These are phyloP conservation scores for Tachysurus vachellii DNA, from an alignment of 2,113 vertebrate species.

Conservation along the genomic window DNA sequence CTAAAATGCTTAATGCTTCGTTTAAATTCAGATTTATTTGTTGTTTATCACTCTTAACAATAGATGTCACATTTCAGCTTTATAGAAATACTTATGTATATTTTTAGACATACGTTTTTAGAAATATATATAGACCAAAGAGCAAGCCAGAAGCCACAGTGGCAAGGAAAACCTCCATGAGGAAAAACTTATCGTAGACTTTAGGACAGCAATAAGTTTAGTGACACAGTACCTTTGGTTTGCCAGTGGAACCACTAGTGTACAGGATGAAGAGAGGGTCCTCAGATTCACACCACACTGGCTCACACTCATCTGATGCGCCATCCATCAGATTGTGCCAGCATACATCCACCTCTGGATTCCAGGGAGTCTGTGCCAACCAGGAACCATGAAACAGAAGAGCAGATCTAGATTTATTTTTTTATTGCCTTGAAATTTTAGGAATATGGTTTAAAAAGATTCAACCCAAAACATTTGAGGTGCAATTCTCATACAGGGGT, in stretches of 20 bases:
- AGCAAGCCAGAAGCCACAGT: not conserved
- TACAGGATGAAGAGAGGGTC: conserved; percentile 96
- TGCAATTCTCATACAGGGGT: not conserved
- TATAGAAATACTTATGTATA: not conserved
- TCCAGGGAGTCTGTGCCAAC: conserved; percentile 83
- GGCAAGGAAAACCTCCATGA: not conserved
- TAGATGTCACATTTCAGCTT: not conserved
- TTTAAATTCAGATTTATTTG: not conserved
- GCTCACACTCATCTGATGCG: conserved; percentile 84
- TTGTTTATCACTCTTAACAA: not conserved
- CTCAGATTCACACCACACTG: conserved; percentile 92
- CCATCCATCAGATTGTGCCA: conserved; percentile 84
- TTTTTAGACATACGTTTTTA: too few species aligned
- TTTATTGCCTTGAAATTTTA: too few species aligned
- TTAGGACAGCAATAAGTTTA: not conserved
- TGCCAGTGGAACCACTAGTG: conserved; percentile 95
- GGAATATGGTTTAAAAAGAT: not conserved
- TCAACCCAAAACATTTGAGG: not conserved
- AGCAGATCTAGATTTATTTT: not conserved
- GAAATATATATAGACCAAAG: not conserved
- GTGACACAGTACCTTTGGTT: conserved; percentile 83
- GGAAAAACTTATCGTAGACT: not conserved
- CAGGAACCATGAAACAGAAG: not conserved
- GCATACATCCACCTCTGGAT: conserved; percentile 82
- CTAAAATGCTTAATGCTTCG: too few species aligned